Evolutionary conservation across 2,888 invertebrate genomes (phyloP).

Genomic region (Hydroisotoma schaefferi): DNA sequence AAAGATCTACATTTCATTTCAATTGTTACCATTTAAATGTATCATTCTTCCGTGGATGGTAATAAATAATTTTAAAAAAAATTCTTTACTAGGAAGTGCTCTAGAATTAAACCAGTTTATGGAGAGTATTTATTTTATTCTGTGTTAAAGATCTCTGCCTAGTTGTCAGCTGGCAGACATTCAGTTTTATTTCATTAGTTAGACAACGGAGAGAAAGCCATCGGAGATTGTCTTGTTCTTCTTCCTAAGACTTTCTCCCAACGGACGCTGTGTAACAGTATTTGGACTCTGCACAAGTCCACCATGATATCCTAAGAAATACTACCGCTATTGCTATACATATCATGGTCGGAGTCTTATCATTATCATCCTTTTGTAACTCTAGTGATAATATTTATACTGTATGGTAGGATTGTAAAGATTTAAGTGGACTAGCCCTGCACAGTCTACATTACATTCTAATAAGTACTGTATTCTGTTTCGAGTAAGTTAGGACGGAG

Average conservation of each 20-base stretch:
- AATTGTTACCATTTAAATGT: background rate
- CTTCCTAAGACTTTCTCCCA: background rate
- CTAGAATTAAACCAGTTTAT: background rate
- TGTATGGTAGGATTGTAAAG: too few species aligned
- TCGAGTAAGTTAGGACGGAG: background rate
- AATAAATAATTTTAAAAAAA: background rate
- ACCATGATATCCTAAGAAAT: too few species aligned
- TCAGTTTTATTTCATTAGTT: slow-evolving; percentile 15
- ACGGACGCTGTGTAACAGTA: background rate
- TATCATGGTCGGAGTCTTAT: too few species aligned
- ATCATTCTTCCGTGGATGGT: background rate
- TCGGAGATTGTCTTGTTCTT: background rate
- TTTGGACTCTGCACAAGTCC: too few species aligned
- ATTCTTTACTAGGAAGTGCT: background rate
- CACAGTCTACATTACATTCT: too few species aligned
- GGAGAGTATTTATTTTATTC: background rate
- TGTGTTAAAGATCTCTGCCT: background rate
- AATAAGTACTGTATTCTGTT: too few species aligned
- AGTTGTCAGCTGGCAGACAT: slow-evolving; percentile 15
- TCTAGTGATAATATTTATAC: too few species aligned
- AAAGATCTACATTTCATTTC: too few species aligned
- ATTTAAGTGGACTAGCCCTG: too few species aligned
- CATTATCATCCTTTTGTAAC: too few species aligned
- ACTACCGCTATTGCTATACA: too few species aligned
- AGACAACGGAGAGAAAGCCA: slow-evolving; percentile 1